A percentile compares a stretch with the other conserved stretches of the same genome.
These are phyloP conservation scores for Galaxea fascicularis DNA, from an alignment of 92 coral and sea anemone species.

Conservation along the genomic window DNA sequence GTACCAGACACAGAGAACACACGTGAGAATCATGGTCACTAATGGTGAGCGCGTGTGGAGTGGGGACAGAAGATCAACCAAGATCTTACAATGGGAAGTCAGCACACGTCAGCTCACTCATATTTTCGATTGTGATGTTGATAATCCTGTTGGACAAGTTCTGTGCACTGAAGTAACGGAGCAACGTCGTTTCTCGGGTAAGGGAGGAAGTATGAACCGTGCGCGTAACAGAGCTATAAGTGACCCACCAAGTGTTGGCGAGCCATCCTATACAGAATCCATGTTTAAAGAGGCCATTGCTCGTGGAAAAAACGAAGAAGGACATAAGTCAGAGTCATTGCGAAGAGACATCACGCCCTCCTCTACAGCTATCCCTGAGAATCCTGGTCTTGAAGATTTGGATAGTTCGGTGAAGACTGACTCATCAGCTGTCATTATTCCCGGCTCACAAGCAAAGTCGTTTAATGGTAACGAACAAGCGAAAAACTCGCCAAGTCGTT, in stretches of 20 bases:
- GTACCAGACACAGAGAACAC: slow-evolving; percentile 83
- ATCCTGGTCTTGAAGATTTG: background rate
- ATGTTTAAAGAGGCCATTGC: slow-evolving; percentile 47
- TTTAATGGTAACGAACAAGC: background rate
- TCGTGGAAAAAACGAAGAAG: background rate
- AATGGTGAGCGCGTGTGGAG: slow-evolving; percentile 90
- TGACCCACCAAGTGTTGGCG: slow-evolving; percentile 12
- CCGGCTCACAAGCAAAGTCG: slow-evolving; percentile 11
- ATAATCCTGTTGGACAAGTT: slow-evolving; percentile 70
- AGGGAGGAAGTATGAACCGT: background rate
- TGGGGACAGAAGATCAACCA: slow-evolving; percentile 85
- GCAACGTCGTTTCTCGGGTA: slow-evolving; percentile 1
- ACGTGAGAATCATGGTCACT: slow-evolving; percentile 90
- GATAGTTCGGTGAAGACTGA: background rate
- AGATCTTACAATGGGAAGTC: slow-evolving; percentile 89
- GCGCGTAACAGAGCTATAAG: background rate
- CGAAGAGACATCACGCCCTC: background rate
- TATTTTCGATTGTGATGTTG: slow-evolving; percentile 79
- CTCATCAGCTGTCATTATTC: slow-evolving; percentile 11
- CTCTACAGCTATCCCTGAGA: background rate
- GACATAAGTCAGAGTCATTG: background rate
- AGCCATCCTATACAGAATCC: slow-evolving; percentile 47
- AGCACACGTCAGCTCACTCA: slow-evolving; percentile 78
- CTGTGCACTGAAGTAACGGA: slow-evolving; percentile 14
- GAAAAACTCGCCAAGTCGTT: background rate